These are phyloP conservation scores for Numida meleagris DNA, from an alignment of 2,113 vertebrate genomes.

Conservation along the genomic window DNA sequence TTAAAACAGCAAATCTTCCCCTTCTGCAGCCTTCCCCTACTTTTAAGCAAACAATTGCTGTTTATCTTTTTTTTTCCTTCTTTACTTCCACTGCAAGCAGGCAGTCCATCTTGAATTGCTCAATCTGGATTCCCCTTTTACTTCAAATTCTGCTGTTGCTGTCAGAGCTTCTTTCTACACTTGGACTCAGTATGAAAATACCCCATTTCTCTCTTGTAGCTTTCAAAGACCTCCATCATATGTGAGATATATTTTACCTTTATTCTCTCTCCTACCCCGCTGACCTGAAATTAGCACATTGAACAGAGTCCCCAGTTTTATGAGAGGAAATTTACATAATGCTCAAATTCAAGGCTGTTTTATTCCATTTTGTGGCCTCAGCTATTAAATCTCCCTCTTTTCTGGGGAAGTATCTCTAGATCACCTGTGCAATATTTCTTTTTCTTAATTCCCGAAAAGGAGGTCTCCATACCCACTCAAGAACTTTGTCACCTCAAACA, in stretches of 20 bases:
- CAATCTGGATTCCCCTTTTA: background rate
- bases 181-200: background rate
- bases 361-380: background rate
- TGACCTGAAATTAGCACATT: background rate
- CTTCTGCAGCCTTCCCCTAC: background rate
- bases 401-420: background rate
- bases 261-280: background rate
- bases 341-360: background rate
- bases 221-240: background rate
- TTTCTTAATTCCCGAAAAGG: background rate
- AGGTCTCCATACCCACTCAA: background rate
- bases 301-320: background rate
- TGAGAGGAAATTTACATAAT: background rate
- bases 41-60: background rate
- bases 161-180: background rate
- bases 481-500: background rate
- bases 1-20: background rate
- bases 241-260: accelerated
- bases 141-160: background rate
- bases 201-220: background rate
- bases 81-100: background rate
- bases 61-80: background rate
- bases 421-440: background rate
- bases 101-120: background rate
- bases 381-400: background rate